These are phyloP conservation scores for Saturnia japonica DNA, from an alignment of 2,888 invertebrate species.

Conservation along the genomic window DNA sequence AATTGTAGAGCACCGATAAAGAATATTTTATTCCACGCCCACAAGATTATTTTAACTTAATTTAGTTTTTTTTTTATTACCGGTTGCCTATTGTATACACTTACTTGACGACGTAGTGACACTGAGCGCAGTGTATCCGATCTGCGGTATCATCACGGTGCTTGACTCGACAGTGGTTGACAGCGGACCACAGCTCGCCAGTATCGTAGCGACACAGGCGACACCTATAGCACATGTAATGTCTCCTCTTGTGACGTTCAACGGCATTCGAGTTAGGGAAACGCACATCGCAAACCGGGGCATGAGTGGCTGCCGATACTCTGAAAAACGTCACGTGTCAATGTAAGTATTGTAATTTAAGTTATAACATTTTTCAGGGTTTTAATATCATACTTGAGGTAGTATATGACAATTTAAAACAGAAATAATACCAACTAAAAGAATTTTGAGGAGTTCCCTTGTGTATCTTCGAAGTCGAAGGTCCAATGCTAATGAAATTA, in stretches of 20 bases:
- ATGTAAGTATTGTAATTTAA: background rate
- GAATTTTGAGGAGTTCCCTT: too few relatives aligned
- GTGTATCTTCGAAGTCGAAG: too few relatives aligned
- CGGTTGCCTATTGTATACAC: too few relatives aligned
- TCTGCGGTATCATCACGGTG: slow-evolving; percentile 40
- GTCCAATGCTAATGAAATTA: too few relatives aligned
- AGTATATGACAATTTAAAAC: too few relatives aligned
- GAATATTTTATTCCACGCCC: too few relatives aligned
- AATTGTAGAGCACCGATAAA: too few relatives aligned
- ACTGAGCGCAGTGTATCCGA: slow-evolving; percentile 52
- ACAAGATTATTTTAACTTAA: too few relatives aligned
- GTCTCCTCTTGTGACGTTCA: slow-evolving; percentile 39
- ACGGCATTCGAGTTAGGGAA: slow-evolving; percentile 32
- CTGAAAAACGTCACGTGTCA: slow-evolving; percentile 36
- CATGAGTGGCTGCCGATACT: slow-evolving; percentile 42
- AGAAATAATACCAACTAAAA: too few relatives aligned
- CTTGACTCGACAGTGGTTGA: slow-evolving; percentile 45
- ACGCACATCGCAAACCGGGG: slow-evolving; percentile 43
- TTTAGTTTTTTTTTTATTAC: too few relatives aligned
- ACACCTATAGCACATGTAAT: slow-evolving; percentile 48
- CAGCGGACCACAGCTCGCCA: slow-evolving; percentile 34
- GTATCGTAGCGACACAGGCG: slow-evolving; percentile 46
- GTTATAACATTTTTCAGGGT: too few relatives aligned
- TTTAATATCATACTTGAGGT: too few relatives aligned
- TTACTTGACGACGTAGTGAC: slow-evolving; percentile 42